These are phyloP conservation scores for Entelurus aequoreus DNA, from an alignment of 2,113 vertebrate genomes.

Conservation along the genomic window DNA sequence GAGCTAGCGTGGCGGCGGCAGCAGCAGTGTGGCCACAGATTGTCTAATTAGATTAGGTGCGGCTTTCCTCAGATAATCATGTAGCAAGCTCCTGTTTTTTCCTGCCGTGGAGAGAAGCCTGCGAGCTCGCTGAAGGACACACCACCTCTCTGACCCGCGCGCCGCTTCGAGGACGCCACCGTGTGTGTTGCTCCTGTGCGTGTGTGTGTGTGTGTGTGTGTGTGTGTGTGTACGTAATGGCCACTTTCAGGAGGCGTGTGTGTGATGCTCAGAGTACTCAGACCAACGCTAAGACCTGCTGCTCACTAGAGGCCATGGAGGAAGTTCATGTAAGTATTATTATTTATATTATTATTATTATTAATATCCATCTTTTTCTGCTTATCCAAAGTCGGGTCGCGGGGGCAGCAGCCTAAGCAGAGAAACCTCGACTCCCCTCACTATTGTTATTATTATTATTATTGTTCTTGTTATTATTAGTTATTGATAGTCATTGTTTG, in stretches of 20 bases:
- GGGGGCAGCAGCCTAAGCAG: too few species aligned
- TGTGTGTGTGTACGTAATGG: neutral
- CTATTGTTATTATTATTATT: too few species aligned
- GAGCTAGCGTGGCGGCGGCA: constrained; percentile 28
- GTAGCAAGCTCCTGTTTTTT: constrained; percentile 73
- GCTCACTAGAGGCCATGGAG: constrained; percentile 5
- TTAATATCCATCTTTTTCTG: too few species aligned
- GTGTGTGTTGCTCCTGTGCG: neutral
- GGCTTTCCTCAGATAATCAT: constrained; percentile 88
- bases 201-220: neutral
- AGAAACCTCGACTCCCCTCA: too few species aligned
- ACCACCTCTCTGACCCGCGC: neutral
- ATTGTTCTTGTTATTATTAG: too few species aligned
- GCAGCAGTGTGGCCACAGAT: constrained; percentile 66
- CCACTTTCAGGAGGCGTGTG: neutral
- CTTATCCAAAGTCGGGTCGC: too few species aligned
- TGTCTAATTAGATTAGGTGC: constrained; percentile 86
- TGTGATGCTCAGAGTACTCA: neutral
- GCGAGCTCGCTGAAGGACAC: constrained; percentile 15
- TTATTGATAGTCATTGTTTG: too few species aligned
- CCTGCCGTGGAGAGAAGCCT: constrained; percentile 62
- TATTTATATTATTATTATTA: too few species aligned
- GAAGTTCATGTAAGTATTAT: constrained; percentile 4
- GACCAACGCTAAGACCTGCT: constrained; percentile 6
- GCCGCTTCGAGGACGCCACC: neutral